Evolutionary conservation across 2,797 vertebrate genomes (phyloP), one percentile per base, ranked within the genome.

Genomic region (Thunnus albacares): DNA sequence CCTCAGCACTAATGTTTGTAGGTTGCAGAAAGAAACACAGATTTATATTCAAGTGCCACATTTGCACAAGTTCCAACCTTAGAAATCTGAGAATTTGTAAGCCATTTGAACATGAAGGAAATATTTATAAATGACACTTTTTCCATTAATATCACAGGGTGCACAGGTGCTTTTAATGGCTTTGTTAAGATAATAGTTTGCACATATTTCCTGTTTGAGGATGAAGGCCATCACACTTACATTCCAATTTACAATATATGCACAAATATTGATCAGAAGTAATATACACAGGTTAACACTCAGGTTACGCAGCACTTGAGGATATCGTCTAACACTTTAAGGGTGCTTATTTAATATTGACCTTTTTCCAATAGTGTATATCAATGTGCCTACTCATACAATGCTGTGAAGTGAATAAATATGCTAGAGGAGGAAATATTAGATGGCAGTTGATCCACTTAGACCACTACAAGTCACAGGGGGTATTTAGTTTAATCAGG

Each of bases 51-150:
- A 28, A 65, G 11, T 63, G 58, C 63, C 49, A 77, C 60, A 56
- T 87, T 84, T 90, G 73, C 81, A 87, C 82, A 88, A 43, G 41
- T 67, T 80, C 20, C 30, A 55, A 53, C 57, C 3, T 9, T 13
- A 69, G 35, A 33, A 65, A 58, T 14, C 49, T n/a, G 26, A 9
- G 12, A 11, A 69, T 73, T 70, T 71, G 30, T 67, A 30, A 64
- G 26, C 41, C n/a, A 49, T 20, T 43, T 81, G 17, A 75, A 66
- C 49, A 86, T 82, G 85, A 89, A 91, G 84, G 76, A 87, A 72
- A 67, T 33, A 15, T 20, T 77, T 10, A 51, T 71, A 62, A 83
- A 71, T 79, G 56, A 83, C 81, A 47, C 20, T 18, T 78, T 51
- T 56, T 62, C n/a, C 26, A 63, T 77, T 24, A 15, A 17, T 68